Evolutionary conservation across 2,113 vertebrate genomes (phyloP), one percentile per base, ranked within the genome.

Genomic region (Leucosticte australis): DNA sequence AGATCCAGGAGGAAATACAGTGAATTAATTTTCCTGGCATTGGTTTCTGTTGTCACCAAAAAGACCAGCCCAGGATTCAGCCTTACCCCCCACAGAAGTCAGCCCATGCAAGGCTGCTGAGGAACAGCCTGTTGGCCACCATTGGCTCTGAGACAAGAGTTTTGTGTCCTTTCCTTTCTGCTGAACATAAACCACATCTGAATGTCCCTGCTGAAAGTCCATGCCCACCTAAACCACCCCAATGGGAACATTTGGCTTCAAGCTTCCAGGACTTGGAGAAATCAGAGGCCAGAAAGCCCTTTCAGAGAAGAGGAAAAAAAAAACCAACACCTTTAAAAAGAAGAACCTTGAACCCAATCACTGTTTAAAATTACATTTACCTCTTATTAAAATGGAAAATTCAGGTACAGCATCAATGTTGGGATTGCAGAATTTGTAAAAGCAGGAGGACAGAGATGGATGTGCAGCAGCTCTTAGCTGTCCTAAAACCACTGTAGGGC

Each of bases 301-400:
- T 37, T 50, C 57, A 42, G 63, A 46, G 39, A 59, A 64, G 10
- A 53, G 6, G 31, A 55, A 56, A 57, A 71, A 70, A 39, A 68
- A 65, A 55, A 73, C n/a, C 41, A 78, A 77, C 0, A 77, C 0
- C 9, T 53, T 49, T 87, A 13, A 70, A 42, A 67, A 46, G 15
- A 17, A 80, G 33, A 27, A 63, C 18, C 11, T 75, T 4, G 30
- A 21, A 24, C 23, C 44, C 35, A 50, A 31, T 3, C 0, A 1
- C 12, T 35, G 18, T 39, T 83, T 67, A 23, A 89, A 80, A 84
- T 59, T 15, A 21, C 3, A 11, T 74, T 59, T 65, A 13, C 5
- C 39, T 27, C 15, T 59, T 42, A 15, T 15, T 50, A 39, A 91
- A 87, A 75, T 35, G 12, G n/a, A 53, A 65, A 62, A 73, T 5